These are phyloP conservation scores for Drosophila macrothrix DNA, from an alignment of 2,888 invertebrate species.

Conservation along the genomic window DNA sequence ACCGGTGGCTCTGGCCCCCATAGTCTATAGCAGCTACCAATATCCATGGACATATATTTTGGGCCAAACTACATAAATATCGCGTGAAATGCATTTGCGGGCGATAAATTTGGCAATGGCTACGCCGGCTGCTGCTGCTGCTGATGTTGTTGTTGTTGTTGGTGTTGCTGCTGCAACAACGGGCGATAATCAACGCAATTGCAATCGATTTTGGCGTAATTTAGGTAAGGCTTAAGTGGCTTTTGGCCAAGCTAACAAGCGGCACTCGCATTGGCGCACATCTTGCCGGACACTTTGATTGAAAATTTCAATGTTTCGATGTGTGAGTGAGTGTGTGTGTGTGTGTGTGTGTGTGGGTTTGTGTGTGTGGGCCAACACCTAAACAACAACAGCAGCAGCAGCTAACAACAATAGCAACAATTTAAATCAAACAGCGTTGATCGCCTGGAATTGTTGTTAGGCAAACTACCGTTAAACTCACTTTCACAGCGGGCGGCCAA, in stretches of 20 bases:
- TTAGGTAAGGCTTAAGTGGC: conserved; percentile 78
- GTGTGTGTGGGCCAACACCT: conserved; percentile 50
- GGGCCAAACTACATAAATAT: conserved; percentile 77
- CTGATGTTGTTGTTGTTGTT: background rate
- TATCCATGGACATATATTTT: conserved; percentile 48
- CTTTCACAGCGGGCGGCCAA: conserved; percentile 67
- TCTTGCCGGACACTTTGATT: conserved; percentile 55
- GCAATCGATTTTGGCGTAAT: conserved; percentile 80
- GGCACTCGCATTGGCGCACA: conserved; percentile 27
- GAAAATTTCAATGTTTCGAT: conserved; percentile 39
- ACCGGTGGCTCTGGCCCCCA: conserved; percentile 69
- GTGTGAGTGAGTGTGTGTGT: conserved; percentile 9
- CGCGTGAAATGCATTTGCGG: conserved; percentile 78
- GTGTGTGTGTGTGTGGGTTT: conserved; percentile 41
- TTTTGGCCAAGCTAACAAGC: conserved; percentile 62
- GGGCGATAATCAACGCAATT: conserved; percentile 80
- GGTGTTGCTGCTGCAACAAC: conserved; percentile 46
- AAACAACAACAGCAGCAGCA: conserved; percentile 31
- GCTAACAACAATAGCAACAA: conserved; percentile 63
- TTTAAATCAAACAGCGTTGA: conserved; percentile 76
- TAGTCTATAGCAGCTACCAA: conserved; percentile 37
- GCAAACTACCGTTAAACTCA: conserved; percentile 83
- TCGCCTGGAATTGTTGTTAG: conserved; percentile 66
- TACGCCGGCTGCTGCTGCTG: conserved; percentile 1
- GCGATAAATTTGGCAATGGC: conserved; percentile 76